Evolutionary conservation across 2,888 invertebrate species (phyloP).

Genomic region (Eupithecia subfuscata): DNA sequence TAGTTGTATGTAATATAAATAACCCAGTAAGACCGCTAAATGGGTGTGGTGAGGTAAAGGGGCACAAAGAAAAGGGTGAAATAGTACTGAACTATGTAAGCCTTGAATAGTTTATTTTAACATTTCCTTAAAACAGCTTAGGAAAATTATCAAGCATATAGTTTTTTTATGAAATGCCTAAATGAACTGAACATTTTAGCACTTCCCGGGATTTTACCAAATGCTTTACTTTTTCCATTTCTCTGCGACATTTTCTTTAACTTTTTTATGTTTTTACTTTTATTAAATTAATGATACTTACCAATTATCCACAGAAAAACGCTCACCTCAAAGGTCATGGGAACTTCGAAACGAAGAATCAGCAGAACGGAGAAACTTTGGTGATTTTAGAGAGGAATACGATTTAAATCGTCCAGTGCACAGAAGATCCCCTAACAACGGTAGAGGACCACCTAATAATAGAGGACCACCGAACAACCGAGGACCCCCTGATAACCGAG

Average conservation of each 20-base stretch:
- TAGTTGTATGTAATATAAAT: not conserved
- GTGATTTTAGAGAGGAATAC: conserved; percentile 17
- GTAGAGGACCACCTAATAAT: conserved; percentile 8
- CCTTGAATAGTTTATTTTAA: not conserved
- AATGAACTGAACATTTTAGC: too few relatives aligned
- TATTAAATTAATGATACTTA: not conserved
- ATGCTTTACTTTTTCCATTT: not conserved
- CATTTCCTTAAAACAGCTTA: not conserved
- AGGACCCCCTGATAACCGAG: conserved; percentile 36
- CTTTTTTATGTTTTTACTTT: not conserved
- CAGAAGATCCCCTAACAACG: not conserved
- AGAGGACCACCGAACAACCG: conserved; percentile 29
- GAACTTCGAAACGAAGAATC: not conserved
- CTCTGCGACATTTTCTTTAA: not conserved
- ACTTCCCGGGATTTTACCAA: not conserved
- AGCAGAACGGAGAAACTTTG: not conserved
- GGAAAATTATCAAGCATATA: not conserved
- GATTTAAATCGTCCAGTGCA: conserved; percentile 5
- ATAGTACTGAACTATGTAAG: not conserved
- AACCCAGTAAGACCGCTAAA: not conserved
- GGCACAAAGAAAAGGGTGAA: not conserved
- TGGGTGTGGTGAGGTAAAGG: not conserved
- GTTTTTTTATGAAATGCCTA: not conserved
- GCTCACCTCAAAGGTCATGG: not conserved
- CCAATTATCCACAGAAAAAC: conserved; percentile 3